Percentiles rank a stretch among this genome's conserved stretches.
Conservation (phyloP, 2,888 invertebrate species). For the Pollenia angustigena region DNA sequence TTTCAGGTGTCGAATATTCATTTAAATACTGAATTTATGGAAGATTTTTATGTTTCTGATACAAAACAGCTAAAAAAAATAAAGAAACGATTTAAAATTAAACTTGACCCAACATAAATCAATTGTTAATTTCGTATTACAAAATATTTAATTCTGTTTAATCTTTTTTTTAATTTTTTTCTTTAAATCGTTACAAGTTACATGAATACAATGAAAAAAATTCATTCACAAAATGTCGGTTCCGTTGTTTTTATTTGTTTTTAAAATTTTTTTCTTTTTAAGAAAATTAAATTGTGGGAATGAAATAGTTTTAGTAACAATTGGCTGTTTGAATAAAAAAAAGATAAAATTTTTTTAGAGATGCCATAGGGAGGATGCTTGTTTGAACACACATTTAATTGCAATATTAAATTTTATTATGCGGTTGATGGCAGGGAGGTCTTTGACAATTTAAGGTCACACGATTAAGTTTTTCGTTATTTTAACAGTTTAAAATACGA, state of each 20-base stretch:
- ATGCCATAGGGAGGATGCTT: not conserved
- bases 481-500: slow-evolving; percentile 1
- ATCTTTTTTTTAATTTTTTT: slow-evolving; percentile 18
- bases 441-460: slow-evolving; percentile 63
- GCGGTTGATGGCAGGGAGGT: slow-evolving; percentile 31
- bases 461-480: slow-evolving; percentile 1
- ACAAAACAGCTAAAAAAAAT: not conserved
- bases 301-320: slow-evolving; percentile 55
- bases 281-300: slow-evolving; percentile 66
- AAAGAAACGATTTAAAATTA: slow-evolving; percentile 36
- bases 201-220: slow-evolving; percentile 14
- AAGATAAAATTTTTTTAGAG: not conserved
- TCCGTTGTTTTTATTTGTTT: slow-evolving; percentile 1
- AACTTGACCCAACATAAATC: slow-evolving; percentile 71
- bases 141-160: slow-evolving; percentile 59
- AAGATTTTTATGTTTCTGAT: not conserved
- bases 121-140: slow-evolving; percentile 59
- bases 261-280: not conserved
- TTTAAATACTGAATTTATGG: slow-evolving; percentile 19
- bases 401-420: slow-evolving; percentile 23
- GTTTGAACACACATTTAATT: slow-evolving; percentile 12
- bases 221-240: slow-evolving; percentile 22
- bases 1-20: slow-evolving; percentile 38
- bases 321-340: slow-evolving; percentile 11
- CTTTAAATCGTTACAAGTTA: slow-evolving; percentile 23